Percentiles rank a stretch among this genome's conserved stretches.
Conservation (phyloP, 2,888 invertebrate genomes). For the Melitaea athalia region DNA sequence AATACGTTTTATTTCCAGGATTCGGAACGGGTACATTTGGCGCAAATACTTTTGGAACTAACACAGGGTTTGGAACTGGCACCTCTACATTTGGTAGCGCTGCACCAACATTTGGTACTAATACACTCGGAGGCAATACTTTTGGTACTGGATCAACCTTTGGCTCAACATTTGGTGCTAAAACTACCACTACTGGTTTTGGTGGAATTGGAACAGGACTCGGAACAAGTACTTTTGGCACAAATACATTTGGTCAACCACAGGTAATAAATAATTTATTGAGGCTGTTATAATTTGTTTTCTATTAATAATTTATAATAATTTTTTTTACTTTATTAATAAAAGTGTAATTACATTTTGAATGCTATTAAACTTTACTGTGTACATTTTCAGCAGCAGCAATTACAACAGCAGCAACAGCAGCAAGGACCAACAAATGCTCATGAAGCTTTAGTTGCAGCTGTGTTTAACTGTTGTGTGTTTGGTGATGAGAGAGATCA, state of each 20-base stretch:
- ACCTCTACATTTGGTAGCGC: constrained; percentile 58
- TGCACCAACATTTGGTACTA: constrained; percentile 61
- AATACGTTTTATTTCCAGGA: constrained; percentile 50
- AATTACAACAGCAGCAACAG: constrained; percentile 72
- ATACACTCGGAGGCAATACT: constrained; percentile 58
- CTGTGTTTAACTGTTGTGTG: constrained; percentile 89
- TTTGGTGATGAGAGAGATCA: constrained; percentile 98
- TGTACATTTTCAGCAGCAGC: constrained; percentile 48
- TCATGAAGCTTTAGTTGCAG: constrained; percentile 87
- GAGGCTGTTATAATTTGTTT: background rate
- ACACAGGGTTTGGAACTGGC: constrained; percentile 59
- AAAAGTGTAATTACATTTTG: no score
- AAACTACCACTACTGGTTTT: constrained; percentile 70
- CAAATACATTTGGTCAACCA: constrained; percentile 73
- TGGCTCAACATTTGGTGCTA: constrained; percentile 74
- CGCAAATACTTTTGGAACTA: constrained; percentile 58
- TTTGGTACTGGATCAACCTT: constrained; percentile 69
- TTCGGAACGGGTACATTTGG: constrained; percentile 59
- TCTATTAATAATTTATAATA: no score
- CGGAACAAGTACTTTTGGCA: constrained; percentile 66
- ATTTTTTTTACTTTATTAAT: no score
- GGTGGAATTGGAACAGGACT: constrained; percentile 73
- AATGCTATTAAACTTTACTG: constrained; percentile 41
- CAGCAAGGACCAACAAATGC: constrained; percentile 82
- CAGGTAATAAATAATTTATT: constrained; percentile 8